Evolutionary conservation across 2,113 vertebrate species (phyloP), one percentile per base, ranked within the genome.

Genomic region (Heteronetta atricapilla): DNA sequence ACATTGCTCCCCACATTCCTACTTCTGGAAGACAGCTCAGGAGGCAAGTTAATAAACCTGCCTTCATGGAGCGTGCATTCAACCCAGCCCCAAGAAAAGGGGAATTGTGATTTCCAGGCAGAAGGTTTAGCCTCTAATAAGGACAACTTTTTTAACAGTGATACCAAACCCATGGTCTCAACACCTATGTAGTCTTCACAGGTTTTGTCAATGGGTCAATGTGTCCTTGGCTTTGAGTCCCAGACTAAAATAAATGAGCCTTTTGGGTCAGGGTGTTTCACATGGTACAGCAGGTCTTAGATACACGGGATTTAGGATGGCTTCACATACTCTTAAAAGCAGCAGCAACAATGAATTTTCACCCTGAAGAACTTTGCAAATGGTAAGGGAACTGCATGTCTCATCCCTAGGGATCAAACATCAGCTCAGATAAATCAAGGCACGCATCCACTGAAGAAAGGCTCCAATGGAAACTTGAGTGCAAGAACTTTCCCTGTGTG

Each of bases 121-220:
- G 59, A 59, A 85, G 63, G 60, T n/a, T 86, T 0, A 29, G 55
- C 48, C 2, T 1, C 1, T 13, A 78, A 21, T 33, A 72, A 63
- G 46, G 34, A 36, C 6, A 2, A 44, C 69, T 33, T 46, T 26
- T 36, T 40, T 58, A 52, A 33, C 6, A 59, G 22, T 10, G 1
- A 5, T 21, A 42, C 21, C 59, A 42, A 6, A 23, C 50, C 73
- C 16, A 21, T 18, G 46, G 56, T 17, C 76, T 12, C 55, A 31
- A 13, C 0, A 0, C 34, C 77, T 23, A 8, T 1, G 6, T 2
- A 28, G 64, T 19, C 52, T 33, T 13, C 2, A 34, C 8, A 28
- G 50, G 13, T 14, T 53, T 52, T 48, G 70, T 38, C 69, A 34
- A 14, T 0, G 20, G 36, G 22, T 19, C 44, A 33, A 14, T 3